Percentiles rank a stretch among this genome's conserved stretches.
These are phyloP conservation scores for Atta cephalotes DNA, from an alignment of 1,140 invertebrate species.

Conservation along the genomic window DNA sequence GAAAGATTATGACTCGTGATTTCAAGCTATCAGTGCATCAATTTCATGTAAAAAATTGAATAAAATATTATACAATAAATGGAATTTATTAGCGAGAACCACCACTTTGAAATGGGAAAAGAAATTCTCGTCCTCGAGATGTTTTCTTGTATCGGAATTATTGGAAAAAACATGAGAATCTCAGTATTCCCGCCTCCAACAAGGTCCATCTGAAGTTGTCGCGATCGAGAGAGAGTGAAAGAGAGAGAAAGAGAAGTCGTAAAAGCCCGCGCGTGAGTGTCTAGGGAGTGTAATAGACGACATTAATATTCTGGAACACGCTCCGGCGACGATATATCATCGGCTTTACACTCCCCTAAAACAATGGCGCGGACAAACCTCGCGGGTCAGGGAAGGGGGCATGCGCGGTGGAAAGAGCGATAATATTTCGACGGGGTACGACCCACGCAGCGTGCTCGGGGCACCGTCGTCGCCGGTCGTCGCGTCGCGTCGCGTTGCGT, in stretches of 20 bases:
- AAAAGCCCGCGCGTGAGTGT: constrained; percentile 41
- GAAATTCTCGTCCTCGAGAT: background rate
- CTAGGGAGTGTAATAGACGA: constrained; percentile 70
- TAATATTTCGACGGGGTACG: constrained; percentile 75
- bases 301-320: constrained; percentile 75
- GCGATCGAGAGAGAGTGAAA: constrained; percentile 14
- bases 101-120: background rate
- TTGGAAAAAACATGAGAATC: background rate
- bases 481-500: constrained; percentile 22
- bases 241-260: constrained; percentile 25
- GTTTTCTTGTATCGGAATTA: background rate
- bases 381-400: background rate
- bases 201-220: background rate
- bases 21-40: background rate
- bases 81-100: background rate
- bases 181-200: background rate
- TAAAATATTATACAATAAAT: too few species aligned
- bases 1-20: background rate
- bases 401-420: constrained; percentile 49
- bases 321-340: constrained; percentile 72
- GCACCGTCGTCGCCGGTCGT: constrained; percentile 36
- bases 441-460: constrained; percentile 62
- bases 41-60: background rate
- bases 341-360: constrained; percentile 75
- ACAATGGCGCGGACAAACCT: constrained; percentile 70